phyloP scores from a whole-genome alignment of 2,888 invertebrate species.

The Stenoptilia bipunctidactyla region DNA sequence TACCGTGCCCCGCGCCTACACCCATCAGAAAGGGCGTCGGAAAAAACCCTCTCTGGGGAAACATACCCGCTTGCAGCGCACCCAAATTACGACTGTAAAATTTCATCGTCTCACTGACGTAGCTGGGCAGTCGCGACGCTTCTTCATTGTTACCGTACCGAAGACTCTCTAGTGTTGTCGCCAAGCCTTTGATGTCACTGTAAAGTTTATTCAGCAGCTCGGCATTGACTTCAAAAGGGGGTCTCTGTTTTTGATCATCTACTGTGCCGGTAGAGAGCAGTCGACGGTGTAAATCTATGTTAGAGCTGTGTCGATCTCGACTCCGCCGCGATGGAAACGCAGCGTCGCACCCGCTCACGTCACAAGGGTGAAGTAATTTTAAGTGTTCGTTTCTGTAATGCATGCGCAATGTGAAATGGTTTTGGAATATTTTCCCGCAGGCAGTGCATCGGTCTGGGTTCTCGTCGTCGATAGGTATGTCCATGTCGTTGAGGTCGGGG shows the following conservation, averaged over 20 bases:
- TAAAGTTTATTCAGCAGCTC: conserved; percentile 88
- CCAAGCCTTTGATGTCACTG: conserved; percentile 77
- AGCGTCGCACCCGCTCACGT: conserved; percentile 91
- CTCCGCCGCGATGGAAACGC: conserved; percentile 88
- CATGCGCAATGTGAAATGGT: conserved; percentile 90
- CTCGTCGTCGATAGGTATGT: conserved; percentile 89
- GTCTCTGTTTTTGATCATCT: conserved; percentile 65
- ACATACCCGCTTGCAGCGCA: conserved; percentile 53
- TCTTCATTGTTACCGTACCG: conserved; percentile 64
- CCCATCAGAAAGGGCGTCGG: conserved; percentile 56
- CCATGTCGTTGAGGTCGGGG: conserved; percentile 67
- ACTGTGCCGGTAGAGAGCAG: conserved; percentile 53
- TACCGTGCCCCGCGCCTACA: conserved; percentile 42
- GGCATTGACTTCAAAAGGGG: conserved; percentile 77
- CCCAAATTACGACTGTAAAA: conserved; percentile 59
- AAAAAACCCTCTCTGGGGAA: conserved; percentile 57
- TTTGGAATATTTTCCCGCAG: conserved; percentile 91
- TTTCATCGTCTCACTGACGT: conserved; percentile 64
- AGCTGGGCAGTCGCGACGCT: conserved; percentile 49
- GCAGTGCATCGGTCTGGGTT: conserved; percentile 88
- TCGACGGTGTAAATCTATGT: conserved; percentile 66
- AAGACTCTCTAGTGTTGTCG: conserved; percentile 74
- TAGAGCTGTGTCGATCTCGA: conserved; percentile 73
- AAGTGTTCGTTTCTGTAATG: conserved; percentile 93
- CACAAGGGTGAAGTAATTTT: conserved; percentile 90